Evolutionary conservation across 2,888 invertebrate species (phyloP).

Genomic region (Parnassius mnemosyne): DNA sequence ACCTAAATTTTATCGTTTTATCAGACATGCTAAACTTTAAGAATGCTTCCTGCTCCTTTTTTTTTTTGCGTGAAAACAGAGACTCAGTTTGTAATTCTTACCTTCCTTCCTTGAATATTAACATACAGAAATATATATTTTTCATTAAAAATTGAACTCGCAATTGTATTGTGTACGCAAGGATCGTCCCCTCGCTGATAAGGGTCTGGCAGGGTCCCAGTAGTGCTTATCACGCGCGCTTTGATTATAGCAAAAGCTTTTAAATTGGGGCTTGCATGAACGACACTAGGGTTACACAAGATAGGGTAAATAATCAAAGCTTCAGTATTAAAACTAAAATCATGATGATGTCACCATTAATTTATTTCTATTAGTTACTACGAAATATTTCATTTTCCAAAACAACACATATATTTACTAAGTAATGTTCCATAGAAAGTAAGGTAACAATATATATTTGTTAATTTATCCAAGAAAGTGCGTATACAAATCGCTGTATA

Average conservation of each 20-base stretch:
- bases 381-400: no score
- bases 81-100: no score
- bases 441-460: no score
- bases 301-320: slow-evolving; percentile 30
- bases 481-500: no score
- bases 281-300: slow-evolving; percentile 33
- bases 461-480: no score
- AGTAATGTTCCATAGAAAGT: no score
- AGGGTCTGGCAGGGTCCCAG: slow-evolving; percentile 44
- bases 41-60: no score
- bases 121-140: slow-evolving; percentile 24
- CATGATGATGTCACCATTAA: not conserved
- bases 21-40: no score
- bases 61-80: no score
- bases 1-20: no score
- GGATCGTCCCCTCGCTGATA: slow-evolving; percentile 52
- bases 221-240: slow-evolving; percentile 65
- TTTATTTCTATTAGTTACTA: no score
- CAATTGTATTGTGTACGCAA: slow-evolving; percentile 41
- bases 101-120: not conserved
- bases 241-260: slow-evolving; percentile 76
- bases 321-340: slow-evolving; percentile 1
- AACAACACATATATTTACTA: no score
- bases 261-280: slow-evolving; percentile 52
- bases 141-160: slow-evolving; percentile 32